A percentile compares a stretch with the other conserved stretches of the same genome.
phyloP scores from a whole-genome alignment of 1,140 invertebrate species.

The Latrodectus geometricus region DNA sequence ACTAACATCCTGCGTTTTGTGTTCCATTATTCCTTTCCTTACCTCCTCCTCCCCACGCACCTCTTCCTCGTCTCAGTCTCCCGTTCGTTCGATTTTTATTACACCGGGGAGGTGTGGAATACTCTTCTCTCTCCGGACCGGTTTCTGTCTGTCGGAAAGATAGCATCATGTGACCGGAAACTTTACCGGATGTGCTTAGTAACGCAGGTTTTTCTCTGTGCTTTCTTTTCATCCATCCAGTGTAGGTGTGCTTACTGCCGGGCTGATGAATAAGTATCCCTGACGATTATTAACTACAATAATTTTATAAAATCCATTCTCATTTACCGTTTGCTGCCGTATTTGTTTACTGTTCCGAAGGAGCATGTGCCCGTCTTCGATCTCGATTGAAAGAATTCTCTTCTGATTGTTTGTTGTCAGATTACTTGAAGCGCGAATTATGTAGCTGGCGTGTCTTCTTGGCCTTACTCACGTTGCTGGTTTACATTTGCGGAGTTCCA shows the following conservation, averaged over 20 bases:
- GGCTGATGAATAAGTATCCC: no score
- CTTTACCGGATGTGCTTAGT: constrained; percentile 62
- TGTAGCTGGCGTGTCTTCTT: not conserved
- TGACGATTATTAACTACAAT: not conserved
- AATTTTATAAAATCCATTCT: constrained; percentile 12
- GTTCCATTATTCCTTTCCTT: constrained; percentile 9
- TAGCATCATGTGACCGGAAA: constrained; percentile 60
- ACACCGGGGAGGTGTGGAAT: constrained; percentile 12
- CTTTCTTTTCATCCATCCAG: not conserved
- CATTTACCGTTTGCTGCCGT: not conserved
- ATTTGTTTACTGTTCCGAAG: constrained; percentile 29
- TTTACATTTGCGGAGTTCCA: not conserved
- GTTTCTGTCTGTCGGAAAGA: constrained; percentile 51
- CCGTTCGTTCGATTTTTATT: not conserved
- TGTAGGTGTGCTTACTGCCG: constrained; percentile 42
- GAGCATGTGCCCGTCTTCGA: not conserved
- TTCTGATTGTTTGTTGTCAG: not conserved
- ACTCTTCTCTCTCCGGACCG: constrained; percentile 16
- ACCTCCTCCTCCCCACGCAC: not conserved
- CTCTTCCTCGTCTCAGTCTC: not conserved
- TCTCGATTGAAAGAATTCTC: not conserved
- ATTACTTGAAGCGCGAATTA: not conserved
- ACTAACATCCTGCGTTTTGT: constrained; percentile 43
- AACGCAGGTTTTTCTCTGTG: constrained; percentile 49
- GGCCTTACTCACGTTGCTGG: not conserved